These are phyloP conservation scores for Penaeus monodon DNA, from an alignment of 2,888 invertebrate species.

Conservation along the genomic window DNA sequence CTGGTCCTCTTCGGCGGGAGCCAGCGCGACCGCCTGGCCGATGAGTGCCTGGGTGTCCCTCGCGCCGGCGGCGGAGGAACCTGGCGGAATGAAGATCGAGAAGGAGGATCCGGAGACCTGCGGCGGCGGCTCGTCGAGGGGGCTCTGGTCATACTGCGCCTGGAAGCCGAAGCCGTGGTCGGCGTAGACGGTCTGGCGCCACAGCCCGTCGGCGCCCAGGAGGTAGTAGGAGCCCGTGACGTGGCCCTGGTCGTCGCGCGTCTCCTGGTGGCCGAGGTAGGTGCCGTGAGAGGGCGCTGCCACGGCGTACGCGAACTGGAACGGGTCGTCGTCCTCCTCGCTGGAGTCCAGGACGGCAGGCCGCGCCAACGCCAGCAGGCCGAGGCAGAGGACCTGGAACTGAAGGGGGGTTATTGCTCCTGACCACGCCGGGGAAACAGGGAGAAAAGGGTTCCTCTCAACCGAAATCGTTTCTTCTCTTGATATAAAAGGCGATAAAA, in stretches of 20 bases:
- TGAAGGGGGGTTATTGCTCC: neutral
- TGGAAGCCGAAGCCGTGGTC: conserved; percentile 41
- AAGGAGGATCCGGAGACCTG: conserved; percentile 18
- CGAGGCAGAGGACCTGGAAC: conserved; percentile 4
- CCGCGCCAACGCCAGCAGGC: neutral
- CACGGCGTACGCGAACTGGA: conserved; percentile 28
- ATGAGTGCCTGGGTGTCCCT: too few relatives aligned
- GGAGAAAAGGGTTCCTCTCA: too few relatives aligned
- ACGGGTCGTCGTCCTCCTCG: conserved; percentile 8
- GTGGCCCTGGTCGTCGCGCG: conserved; percentile 20
- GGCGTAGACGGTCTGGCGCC: conserved; percentile 39
- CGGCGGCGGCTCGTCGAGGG: conserved; percentile 12
- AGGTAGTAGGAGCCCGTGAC: conserved; percentile 38
- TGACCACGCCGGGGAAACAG: too few relatives aligned
- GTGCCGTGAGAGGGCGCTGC: conserved; percentile 19
- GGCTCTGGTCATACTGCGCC: conserved; percentile 15
- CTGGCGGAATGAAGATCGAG: neutral
- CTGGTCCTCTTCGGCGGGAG: too few relatives aligned
- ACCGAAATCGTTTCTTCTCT: too few relatives aligned
- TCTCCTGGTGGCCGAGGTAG: conserved; percentile 43
- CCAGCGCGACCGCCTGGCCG: too few relatives aligned
- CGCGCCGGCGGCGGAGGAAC: too few relatives aligned
- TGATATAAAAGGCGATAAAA: too few relatives aligned
- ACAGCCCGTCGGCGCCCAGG: conserved; percentile 34
- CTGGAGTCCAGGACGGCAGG: conserved; percentile 1